These are phyloP conservation scores for Pantherophis alleghaniensis DNA, from an alignment of 2,797 vertebrate genomes.

Conservation along the genomic window DNA sequence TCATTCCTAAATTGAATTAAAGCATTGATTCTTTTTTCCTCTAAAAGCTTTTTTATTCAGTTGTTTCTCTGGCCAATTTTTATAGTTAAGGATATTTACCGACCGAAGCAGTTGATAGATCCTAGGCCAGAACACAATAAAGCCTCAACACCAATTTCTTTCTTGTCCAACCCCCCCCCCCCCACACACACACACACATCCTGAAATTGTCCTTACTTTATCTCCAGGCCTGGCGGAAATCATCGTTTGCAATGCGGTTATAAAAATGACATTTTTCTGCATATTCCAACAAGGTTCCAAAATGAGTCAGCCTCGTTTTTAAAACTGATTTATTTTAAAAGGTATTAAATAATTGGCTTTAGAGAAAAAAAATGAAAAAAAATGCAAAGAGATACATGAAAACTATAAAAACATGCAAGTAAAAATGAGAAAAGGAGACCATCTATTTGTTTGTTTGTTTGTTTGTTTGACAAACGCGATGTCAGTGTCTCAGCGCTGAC, in stretches of 20 bases:
- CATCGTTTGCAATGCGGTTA: background rate
- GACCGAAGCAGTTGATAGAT: constrained; percentile 29
- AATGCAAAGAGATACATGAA: background rate
- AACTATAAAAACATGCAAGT: background rate
- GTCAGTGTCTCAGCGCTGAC: too few species aligned
- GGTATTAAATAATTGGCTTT: background rate
- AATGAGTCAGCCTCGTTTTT: background rate
- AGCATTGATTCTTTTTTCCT: background rate
- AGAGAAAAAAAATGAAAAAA: background rate
- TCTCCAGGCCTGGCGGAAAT: background rate
- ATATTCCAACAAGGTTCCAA: background rate
- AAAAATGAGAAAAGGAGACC: background rate
- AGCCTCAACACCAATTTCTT: background rate
- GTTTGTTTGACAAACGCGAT: too few species aligned
- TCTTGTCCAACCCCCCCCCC: background rate
- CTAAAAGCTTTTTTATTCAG: constrained; percentile 2
- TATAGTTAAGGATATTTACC: background rate
- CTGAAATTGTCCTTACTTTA: background rate
- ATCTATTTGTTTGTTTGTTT: background rate
- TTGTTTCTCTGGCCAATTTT: constrained; percentile 16
- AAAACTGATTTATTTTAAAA: background rate
- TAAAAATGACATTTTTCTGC: background rate
- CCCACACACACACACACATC: too few species aligned
- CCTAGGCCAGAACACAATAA: background rate
- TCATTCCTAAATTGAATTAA: background rate